Evolutionary conservation across 1,140 invertebrate species (phyloP).

Genomic region (Brachionus rotundiformis): DNA sequence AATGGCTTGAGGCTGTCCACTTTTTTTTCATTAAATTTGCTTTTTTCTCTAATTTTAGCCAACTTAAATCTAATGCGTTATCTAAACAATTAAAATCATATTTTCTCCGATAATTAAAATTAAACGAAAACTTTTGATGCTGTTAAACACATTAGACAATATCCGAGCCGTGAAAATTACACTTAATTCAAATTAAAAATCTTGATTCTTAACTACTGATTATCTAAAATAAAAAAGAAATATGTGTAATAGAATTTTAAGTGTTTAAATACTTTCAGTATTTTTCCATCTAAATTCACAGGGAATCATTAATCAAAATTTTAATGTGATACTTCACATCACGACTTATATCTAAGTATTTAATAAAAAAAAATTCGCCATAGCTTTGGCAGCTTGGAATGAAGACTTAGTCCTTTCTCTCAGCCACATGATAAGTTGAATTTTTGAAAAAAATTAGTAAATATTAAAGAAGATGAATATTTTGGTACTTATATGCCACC

Average conservation of each 20-base stretch:
- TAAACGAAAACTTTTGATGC: neutral
- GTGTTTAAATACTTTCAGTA: neutral
- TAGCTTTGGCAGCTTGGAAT: too few relatives aligned
- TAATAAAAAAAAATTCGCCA: too few relatives aligned
- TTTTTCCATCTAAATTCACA: conserved; percentile 2
- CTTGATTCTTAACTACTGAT: neutral
- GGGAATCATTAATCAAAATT: neutral
- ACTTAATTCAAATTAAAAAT: neutral
- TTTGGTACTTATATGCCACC: too few relatives aligned
- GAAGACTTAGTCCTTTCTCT: too few relatives aligned
- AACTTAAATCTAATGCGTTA: neutral
- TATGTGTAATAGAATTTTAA: neutral
- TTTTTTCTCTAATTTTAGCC: neutral
- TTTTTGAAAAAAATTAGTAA: too few relatives aligned
- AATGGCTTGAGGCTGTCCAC: neutral
- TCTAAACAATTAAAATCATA: conserved; percentile 15
- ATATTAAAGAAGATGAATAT: too few relatives aligned
- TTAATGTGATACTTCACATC: too few relatives aligned
- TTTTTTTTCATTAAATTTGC: neutral
- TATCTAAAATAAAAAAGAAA: conserved; percentile 15
- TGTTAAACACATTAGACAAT: conserved; percentile 3
- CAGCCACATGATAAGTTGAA: too few relatives aligned
- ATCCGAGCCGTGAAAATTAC: neutral
- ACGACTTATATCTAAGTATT: too few relatives aligned
- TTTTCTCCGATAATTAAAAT: conserved; percentile 9